These are phyloP conservation scores for Tauraco hartlaubi DNA, from an alignment of 2,797 vertebrate genomes.

Conservation along the genomic window DNA sequence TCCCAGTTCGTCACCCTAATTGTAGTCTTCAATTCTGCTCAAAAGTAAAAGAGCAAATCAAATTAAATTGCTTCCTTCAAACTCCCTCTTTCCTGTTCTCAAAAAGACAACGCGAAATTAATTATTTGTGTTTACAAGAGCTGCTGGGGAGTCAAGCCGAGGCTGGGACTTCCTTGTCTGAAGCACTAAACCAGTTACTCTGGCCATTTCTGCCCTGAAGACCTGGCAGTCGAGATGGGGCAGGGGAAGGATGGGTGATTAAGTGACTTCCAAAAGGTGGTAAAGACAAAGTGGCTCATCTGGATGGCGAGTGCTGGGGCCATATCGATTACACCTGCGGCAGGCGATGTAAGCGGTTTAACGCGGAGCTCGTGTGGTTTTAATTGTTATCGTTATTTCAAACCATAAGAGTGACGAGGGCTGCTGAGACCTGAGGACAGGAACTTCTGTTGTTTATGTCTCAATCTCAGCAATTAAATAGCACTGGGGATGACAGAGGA, in stretches of 20 bases:
- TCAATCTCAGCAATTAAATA: neutral
- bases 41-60: neutral
- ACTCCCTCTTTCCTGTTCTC: neutral
- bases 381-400: conserved; percentile 31
- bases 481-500: neutral
- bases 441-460: neutral
- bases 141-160: rapidly evolving
- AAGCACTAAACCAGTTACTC: neutral
- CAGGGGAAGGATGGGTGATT: conserved; percentile 1
- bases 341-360: neutral
- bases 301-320: neutral
- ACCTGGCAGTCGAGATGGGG: neutral
- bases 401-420: neutral
- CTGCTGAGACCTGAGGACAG: neutral
- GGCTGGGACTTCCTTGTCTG: neutral
- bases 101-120: neutral
- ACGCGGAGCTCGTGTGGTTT: neutral
- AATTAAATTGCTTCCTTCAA: neutral
- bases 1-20: neutral
- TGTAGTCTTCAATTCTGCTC: neutral
- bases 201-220: neutral
- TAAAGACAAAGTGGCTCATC: neutral
- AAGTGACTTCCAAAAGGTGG: conserved; percentile 22
- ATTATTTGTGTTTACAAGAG: neutral
- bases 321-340: neutral